These are phyloP conservation scores for Coracopsis vasa DNA, from an alignment of 2,113 vertebrate species.

Conservation along the genomic window DNA sequence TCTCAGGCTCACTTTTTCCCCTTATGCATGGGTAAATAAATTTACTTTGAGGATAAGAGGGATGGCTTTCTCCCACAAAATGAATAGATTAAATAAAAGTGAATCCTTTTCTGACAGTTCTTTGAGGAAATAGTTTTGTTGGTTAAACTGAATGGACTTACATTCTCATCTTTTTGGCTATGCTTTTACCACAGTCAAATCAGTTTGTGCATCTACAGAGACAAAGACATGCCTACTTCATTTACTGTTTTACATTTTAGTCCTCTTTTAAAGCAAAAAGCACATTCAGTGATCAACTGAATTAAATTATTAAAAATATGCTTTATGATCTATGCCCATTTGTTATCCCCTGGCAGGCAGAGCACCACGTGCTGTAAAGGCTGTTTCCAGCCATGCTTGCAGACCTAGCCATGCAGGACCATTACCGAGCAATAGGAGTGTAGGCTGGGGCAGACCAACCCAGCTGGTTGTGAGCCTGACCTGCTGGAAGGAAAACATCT, in stretches of 20 bases:
- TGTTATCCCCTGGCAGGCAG: background rate
- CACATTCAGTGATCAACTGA: background rate
- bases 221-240: background rate
- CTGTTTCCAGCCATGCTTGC: background rate
- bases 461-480: background rate
- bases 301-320: background rate
- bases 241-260: background rate
- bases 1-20: background rate
- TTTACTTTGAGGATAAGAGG: background rate
- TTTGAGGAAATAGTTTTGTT: background rate
- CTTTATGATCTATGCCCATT: background rate
- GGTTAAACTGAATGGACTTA: background rate
- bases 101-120: background rate
- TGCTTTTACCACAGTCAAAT: background rate
- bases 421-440: accelerated
- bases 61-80: background rate
- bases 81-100: background rate
- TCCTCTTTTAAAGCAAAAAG: background rate
- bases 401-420: background rate
- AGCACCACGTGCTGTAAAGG: background rate
- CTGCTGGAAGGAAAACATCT: background rate
- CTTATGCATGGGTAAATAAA: background rate
- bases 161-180: background rate
- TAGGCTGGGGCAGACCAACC: background rate
- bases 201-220: background rate